A percentile compares a stretch with the other conserved stretches of the same genome.
Evolutionary conservation across 2,113 vertebrate species (phyloP).

Genomic region (Cebidichthys violaceus): DNA sequence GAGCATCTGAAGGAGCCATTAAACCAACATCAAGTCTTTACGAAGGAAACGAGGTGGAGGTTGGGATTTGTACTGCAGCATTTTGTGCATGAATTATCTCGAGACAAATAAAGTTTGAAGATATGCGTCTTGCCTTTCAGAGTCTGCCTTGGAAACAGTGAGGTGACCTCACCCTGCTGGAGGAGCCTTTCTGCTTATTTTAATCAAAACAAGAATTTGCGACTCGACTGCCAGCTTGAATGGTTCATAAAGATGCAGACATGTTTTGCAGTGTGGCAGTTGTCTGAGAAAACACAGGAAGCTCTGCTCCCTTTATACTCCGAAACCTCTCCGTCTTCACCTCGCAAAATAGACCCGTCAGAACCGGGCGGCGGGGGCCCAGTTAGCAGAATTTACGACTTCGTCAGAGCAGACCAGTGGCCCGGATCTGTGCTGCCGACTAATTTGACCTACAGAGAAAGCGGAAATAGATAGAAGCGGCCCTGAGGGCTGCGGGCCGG

Average conservation of each 20-base stretch:
- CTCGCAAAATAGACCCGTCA: constrained; percentile 68
- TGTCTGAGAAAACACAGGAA: constrained; percentile 67
- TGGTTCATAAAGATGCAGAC: background rate
- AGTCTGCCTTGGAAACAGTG: constrained; percentile 15
- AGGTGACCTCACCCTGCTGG: constrained; percentile 3
- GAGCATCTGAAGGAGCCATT: background rate
- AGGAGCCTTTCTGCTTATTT: constrained; percentile 8
- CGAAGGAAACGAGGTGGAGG: background rate
- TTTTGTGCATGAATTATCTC: constrained; percentile 18
- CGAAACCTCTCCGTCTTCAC: constrained; percentile 65
- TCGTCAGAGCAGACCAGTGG: constrained; percentile 70
- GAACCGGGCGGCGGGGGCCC: constrained; percentile 67
- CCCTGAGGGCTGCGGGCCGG: constrained; percentile 50
- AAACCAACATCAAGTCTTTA: background rate
- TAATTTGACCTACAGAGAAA: constrained; percentile 81
- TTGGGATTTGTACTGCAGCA: background rate
- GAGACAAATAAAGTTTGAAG: background rate
- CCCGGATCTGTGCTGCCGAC: constrained; percentile 62
- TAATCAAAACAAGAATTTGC: constrained; percentile 25
- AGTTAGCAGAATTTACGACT: constrained; percentile 76
- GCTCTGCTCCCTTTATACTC: constrained; percentile 58
- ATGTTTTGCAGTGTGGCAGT: constrained; percentile 56
- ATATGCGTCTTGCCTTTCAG: background rate
- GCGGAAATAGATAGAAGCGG: constrained; percentile 61
- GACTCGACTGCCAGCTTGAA: background rate